phyloP scores from a whole-genome alignment of 2,113 vertebrate species.

The Oenanthe melanoleuca region DNA sequence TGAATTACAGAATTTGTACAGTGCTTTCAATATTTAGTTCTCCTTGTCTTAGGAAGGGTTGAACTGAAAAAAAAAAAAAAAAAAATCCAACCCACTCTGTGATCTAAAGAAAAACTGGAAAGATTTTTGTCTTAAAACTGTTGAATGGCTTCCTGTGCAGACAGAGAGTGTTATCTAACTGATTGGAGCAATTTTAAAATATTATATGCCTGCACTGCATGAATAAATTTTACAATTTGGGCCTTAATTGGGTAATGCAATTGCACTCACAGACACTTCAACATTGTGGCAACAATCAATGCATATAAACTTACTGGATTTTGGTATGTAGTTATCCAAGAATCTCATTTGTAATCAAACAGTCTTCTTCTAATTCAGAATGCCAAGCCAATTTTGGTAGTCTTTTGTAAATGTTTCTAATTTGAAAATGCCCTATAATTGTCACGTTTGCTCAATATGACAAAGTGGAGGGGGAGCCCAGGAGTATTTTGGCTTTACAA shows the following conservation, averaged over 20 bases:
- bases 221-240: slow-evolving; percentile 16
- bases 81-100: background rate
- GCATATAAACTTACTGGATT: slow-evolving; percentile 3
- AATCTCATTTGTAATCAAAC: slow-evolving; percentile 13
- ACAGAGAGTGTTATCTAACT: slow-evolving; percentile 12
- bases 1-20: background rate
- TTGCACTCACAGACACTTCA: slow-evolving; percentile 11
- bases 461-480: background rate
- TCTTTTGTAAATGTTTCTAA: background rate
- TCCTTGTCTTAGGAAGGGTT: background rate
- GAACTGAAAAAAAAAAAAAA: background rate
- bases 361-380: background rate
- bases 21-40: background rate
- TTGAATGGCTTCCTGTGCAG: background rate
- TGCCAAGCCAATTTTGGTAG: background rate
- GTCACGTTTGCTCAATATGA: background rate
- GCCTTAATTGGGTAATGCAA: slow-evolving; percentile 24
- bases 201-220: background rate
- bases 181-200: slow-evolving; percentile 5
- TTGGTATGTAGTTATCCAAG: slow-evolving; percentile 21
- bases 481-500: background rate
- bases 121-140: background rate
- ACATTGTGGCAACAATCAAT: slow-evolving; percentile 23
- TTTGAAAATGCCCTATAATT: background rate
- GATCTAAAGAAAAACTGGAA: background rate